Evolutionary conservation across 2,888 invertebrate genomes (phyloP).

Genomic region (Volucella inflata): DNA sequence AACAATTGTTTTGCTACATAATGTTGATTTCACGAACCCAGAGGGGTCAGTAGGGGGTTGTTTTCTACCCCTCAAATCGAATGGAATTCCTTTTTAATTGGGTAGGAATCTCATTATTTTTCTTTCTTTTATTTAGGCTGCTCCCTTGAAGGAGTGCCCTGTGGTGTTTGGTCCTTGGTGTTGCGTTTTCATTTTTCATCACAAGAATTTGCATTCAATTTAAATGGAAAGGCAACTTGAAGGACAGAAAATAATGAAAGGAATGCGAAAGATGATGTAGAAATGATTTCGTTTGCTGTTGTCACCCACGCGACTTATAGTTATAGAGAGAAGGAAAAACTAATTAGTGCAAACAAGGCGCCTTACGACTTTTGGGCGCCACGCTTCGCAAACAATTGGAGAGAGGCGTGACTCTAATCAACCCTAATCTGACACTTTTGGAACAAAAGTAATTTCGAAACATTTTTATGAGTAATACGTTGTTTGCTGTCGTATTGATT

Average conservation of each 20-base stretch:
- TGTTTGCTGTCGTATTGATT: too few relatives aligned
- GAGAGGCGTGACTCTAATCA: too few relatives aligned
- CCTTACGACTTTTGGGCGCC: too few relatives aligned
- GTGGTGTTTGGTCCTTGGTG: background rate
- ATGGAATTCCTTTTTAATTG: constrained; percentile 62
- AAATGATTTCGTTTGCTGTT: background rate
- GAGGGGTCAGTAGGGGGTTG: background rate
- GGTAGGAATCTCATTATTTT: constrained; percentile 38
- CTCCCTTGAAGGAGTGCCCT: constrained; percentile 1
- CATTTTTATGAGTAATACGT: too few relatives aligned
- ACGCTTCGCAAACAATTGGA: too few relatives aligned
- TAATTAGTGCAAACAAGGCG: background rate
- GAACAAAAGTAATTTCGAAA: too few relatives aligned
- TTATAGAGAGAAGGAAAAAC: background rate
- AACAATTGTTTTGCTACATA: background rate
- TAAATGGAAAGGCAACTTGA: background rate
- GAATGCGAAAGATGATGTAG: constrained; percentile 13
- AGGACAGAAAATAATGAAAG: background rate
- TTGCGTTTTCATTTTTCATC: constrained; percentile 2
- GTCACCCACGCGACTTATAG: background rate
- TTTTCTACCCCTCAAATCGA: constrained; percentile 22
- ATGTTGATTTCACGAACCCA: background rate
- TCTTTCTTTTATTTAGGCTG: too few relatives aligned
- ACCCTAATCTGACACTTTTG: too few relatives aligned
- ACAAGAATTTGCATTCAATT: constrained; percentile 34